Conservation (phyloP, 2,888 invertebrate species). For the Cerceris ruficornis region DNA sequence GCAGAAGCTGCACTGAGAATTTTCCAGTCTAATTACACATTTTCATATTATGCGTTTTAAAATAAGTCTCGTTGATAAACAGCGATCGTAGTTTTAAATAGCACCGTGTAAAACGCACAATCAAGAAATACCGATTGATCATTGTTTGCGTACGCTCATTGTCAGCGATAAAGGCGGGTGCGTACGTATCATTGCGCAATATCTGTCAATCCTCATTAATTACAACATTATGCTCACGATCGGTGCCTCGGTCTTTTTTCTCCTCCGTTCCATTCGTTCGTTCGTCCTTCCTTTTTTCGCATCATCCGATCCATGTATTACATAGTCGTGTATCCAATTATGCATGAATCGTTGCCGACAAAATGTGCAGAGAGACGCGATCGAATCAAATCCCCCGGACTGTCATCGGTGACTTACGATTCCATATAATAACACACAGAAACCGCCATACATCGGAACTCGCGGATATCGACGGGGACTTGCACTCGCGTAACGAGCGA, state of each 20-base stretch:
- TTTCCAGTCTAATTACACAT: no score
- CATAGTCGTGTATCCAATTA: conserved; percentile 26
- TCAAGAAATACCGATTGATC: neutral
- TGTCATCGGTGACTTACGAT: neutral
- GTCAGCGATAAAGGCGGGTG: neutral
- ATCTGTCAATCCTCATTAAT: conserved; percentile 64
- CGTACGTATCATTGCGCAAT: conserved; percentile 60
- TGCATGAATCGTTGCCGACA: conserved; percentile 7
- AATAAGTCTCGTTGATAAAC: no score
- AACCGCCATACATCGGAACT: neutral
- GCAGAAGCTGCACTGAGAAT: no score
- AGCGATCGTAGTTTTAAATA: no score
- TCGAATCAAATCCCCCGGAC: neutral
- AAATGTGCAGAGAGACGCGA: neutral
- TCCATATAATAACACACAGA: neutral
- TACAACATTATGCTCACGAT: conserved; percentile 62
- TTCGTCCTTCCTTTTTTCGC: conserved; percentile 6
- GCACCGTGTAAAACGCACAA: no score
- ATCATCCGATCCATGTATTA: neutral
- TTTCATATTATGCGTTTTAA: no score
- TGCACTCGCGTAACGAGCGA: neutral
- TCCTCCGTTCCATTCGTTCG: neutral
- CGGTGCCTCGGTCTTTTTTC: conserved; percentile 17
- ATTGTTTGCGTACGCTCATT: neutral
- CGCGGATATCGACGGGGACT: neutral